These are phyloP conservation scores for Euphonia xanthogaster DNA, from an alignment of 2,797 vertebrate genomes.

Conservation along the genomic window DNA sequence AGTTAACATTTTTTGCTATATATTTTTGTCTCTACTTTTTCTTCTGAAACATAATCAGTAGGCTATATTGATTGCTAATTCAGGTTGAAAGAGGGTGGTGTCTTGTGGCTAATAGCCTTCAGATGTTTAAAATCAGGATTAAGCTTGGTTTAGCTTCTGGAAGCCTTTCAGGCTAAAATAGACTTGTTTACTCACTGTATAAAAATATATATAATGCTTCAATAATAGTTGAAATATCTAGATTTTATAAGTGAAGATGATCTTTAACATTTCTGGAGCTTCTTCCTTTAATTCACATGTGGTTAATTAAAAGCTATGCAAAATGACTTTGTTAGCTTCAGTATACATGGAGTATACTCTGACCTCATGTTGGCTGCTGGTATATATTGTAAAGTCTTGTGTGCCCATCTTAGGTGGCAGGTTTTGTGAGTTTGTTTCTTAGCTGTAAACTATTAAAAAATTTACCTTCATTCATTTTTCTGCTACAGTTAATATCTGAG, in stretches of 20 bases:
- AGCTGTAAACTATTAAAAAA: neutral
- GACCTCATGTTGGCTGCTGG: neutral
- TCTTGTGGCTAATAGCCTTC: neutral
- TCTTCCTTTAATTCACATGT: neutral
- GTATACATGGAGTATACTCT: neutral
- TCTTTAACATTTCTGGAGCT: neutral
- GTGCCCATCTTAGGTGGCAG: neutral
- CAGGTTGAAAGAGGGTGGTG: neutral
- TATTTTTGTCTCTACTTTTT: neutral
- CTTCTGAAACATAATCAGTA: neutral
- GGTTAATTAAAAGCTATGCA: neutral
- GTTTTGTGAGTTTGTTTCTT: neutral
- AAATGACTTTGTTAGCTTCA: neutral
- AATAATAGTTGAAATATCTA: neutral
- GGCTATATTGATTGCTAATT: neutral
- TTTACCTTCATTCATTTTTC: neutral
- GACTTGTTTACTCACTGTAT: neutral
- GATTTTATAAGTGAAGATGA: neutral
- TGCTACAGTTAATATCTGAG: neutral
- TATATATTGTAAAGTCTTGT: neutral
- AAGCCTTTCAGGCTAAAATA: neutral
- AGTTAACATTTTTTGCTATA: neutral
- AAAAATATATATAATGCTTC: neutral
- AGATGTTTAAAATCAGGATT: slow-evolving; percentile 37
- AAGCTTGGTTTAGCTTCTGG: neutral